Evolutionary conservation across 2,797 vertebrate species (phyloP).

Genomic region (Channa striata): DNA sequence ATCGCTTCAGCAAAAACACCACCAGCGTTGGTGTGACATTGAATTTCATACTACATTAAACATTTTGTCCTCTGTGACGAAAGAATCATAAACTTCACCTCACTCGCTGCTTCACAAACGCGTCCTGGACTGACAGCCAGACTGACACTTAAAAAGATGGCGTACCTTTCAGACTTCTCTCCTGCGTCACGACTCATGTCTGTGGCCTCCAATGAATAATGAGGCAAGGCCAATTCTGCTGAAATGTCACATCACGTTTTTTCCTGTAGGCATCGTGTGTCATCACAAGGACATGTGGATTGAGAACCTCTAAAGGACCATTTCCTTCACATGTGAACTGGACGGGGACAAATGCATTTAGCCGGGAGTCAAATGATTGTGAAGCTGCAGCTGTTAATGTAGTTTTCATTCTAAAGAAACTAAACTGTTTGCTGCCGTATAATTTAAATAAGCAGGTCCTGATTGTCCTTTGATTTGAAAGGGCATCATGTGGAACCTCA

Average conservation of each 20-base stretch:
- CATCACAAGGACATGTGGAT: slow-evolving; percentile 66
- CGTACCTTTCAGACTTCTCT: slow-evolving; percentile 51
- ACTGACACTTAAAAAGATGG: slow-evolving; percentile 69
- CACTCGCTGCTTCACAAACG: slow-evolving; percentile 27
- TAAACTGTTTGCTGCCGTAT: not conserved
- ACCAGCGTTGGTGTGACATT: slow-evolving; percentile 56
- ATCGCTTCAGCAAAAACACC: slow-evolving; percentile 44
- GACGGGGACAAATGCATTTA: not conserved
- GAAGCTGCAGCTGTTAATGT: not conserved
- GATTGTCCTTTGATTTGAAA: too few relatives aligned
- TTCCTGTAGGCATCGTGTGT: slow-evolving; percentile 44
- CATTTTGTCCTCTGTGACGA: slow-evolving; percentile 63
- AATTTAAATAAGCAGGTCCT: not conserved
- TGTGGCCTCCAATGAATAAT: slow-evolving; percentile 61
- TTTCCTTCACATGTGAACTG: slow-evolving; percentile 15
- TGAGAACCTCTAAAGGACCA: slow-evolving; percentile 34
- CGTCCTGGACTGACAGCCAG: slow-evolving; percentile 41
- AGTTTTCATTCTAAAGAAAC: not conserved
- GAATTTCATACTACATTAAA: slow-evolving; percentile 77
- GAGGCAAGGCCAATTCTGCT: slow-evolving; percentile 49
- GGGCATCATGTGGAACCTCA: not conserved
- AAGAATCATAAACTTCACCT: slow-evolving; percentile 44
- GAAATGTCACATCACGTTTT: slow-evolving; percentile 56
- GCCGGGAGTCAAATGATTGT: not conserved
- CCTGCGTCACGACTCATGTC: slow-evolving; percentile 44